These are phyloP conservation scores for Apamea anceps DNA, from an alignment of 2,888 invertebrate species.

Conservation along the genomic window DNA sequence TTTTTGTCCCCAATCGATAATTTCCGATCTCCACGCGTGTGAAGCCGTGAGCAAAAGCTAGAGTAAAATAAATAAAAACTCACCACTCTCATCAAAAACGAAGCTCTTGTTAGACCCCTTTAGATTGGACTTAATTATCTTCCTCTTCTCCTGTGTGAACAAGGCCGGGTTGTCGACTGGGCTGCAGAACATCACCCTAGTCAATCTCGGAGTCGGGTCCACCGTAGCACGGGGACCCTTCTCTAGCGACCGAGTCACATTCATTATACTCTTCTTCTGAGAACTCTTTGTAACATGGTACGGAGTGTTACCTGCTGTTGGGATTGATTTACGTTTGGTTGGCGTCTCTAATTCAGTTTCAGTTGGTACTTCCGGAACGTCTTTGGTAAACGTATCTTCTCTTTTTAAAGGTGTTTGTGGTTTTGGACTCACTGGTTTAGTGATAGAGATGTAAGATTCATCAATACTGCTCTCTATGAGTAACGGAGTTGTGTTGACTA, in stretches of 20 bases:
- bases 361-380: slow-evolving; percentile 68
- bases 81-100: slow-evolving; percentile 82
- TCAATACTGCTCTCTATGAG: slow-evolving; percentile 85
- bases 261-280: slow-evolving; percentile 75
- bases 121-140: slow-evolving; percentile 86
- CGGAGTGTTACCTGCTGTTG: slow-evolving; percentile 84
- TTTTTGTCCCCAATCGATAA: neutral
- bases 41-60: neutral
- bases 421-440: slow-evolving; percentile 30
- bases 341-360: slow-evolving; percentile 70
- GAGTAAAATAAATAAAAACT: slow-evolving; percentile 61
- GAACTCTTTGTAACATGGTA: slow-evolving; percentile 74
- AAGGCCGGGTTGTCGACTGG: slow-evolving; percentile 78
- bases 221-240: slow-evolving; percentile 70
- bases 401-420: slow-evolving; percentile 77
- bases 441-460: slow-evolving; percentile 68
- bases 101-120: slow-evolving; percentile 89
- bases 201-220: slow-evolving; percentile 72
- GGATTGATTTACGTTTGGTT: slow-evolving; percentile 70
- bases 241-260: slow-evolving; percentile 84
- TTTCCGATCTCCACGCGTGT: neutral
- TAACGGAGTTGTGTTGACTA: slow-evolving; percentile 80
- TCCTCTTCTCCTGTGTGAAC: slow-evolving; percentile 76
- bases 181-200: slow-evolving; percentile 87
- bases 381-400: slow-evolving; percentile 86